phyloP scores from a whole-genome alignment of 2,888 invertebrate genomes.

The Tachina lurida region DNA sequence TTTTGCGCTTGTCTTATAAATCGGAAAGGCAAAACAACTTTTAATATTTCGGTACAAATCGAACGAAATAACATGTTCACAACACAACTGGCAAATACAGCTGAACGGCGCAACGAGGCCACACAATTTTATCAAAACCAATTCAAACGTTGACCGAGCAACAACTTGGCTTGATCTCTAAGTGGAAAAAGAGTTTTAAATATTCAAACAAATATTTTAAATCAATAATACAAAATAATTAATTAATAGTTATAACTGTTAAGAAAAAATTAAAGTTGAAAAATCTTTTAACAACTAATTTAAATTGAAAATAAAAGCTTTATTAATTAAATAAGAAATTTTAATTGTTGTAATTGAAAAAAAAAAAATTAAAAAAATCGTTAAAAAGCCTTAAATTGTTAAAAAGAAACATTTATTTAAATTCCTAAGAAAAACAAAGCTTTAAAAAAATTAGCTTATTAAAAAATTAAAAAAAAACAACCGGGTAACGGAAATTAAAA shows the following conservation, averaged over 20 bases:
- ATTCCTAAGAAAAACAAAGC: constrained; percentile 21
- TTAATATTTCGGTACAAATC: constrained; percentile 44
- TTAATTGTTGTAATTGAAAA: constrained; percentile 39
- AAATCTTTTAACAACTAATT: not conserved
- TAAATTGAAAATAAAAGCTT: constrained; percentile 55
- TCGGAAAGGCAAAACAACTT: constrained; percentile 33
- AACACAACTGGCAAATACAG: constrained; percentile 40
- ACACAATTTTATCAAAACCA: constrained; percentile 57
- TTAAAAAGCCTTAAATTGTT: constrained; percentile 46
- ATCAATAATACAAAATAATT: constrained; percentile 10
- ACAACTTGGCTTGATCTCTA: constrained; percentile 51
- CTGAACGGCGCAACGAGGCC: constrained; percentile 59
- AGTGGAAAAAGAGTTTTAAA: constrained; percentile 16
- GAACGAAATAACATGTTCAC: constrained; percentile 33
- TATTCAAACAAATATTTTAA: constrained; percentile 11
- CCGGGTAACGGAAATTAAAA: constrained; percentile 44
- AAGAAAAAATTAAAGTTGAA: not conserved
- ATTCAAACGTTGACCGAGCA: constrained; percentile 69
- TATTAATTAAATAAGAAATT: constrained; percentile 30
- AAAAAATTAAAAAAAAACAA: not conserved
- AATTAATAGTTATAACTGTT: not conserved
- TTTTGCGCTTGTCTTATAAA: constrained; percentile 66
- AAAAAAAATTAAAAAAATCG: constrained; percentile 5
- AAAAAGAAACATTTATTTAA: not conserved
- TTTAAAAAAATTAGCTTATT: constrained; percentile 16